Evolutionary conservation across 2,113 vertebrate species (phyloP), one percentile per base, ranked within the genome.

Genomic region (Vulpes ferrilata): DNA sequence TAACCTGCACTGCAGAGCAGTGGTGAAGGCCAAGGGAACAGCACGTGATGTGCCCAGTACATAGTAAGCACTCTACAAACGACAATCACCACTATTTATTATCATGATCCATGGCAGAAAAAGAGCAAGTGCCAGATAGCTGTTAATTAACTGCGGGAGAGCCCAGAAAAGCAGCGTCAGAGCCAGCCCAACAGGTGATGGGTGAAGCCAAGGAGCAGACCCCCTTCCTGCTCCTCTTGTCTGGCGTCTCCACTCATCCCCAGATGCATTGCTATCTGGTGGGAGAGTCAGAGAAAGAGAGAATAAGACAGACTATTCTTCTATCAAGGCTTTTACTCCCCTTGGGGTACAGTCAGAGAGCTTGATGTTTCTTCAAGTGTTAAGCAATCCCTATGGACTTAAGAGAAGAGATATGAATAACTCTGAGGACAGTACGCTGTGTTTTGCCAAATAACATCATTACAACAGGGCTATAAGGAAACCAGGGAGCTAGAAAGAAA

Each of bases 401-500:
- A 25, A 13, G 30, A 87, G 64, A 95, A 83, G 82, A 84, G 20
- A 15, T 57, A 93, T 62, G 48, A 87, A 71, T 96, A 88, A 82
- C 83, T 96, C 19, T 13, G 69, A 97, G 59, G 64, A 90, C 30
- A n/a, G 59, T 17, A 90, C 53, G 65, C 38, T 92, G 78, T 80
- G 67, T 95, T 97, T 96, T 94, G 73, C 80, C 80, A 85, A 97
- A 95, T 67, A 67, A 71, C 55, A 82, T 76, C 84, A 95, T 97
- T 92, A 95, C 13, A 51, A 85, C 23, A 69, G 48, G 55, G 59
- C 90, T 92, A 27, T 87, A 57, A 97, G 90, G 74, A 95, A 97
- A 85, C 25, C 22, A 51, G 76, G 62, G 51, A 43, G 53, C 80
- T 78, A 97, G 87, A 96, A 95, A 95, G 80, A 95, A 95, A 95